Percentiles rank a stretch among this genome's conserved stretches.
These are phyloP conservation scores for Hafferia zeledoni DNA, from an alignment of 2,797 vertebrate species.

Conservation along the genomic window DNA sequence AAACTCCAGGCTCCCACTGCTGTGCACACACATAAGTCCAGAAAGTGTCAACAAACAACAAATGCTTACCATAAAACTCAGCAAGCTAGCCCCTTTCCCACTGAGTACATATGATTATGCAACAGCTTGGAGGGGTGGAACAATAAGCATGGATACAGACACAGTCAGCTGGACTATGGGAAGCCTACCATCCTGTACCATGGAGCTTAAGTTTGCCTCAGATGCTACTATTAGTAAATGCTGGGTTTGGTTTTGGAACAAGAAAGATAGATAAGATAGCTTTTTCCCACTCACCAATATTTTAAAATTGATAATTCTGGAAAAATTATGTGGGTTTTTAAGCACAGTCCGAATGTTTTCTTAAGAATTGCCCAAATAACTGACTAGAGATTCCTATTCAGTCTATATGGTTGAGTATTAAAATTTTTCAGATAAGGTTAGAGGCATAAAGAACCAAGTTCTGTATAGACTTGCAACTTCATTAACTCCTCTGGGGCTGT, in stretches of 20 bases:
- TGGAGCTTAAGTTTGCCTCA: not conserved
- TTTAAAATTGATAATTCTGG: not conserved
- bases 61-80: slow-evolving; percentile 13
- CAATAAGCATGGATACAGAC: not conserved
- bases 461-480: not conserved
- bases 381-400: not conserved
- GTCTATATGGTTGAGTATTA: not conserved
- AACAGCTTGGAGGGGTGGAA: slow-evolving; percentile 31
- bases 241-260: not conserved
- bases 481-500: not conserved
- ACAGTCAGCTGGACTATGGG: not conserved
- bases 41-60: slow-evolving; percentile 7
- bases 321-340: not conserved
- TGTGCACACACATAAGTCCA: not conserved
- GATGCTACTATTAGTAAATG: not conserved
- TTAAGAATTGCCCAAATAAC: not conserved
- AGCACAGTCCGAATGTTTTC: not conserved
- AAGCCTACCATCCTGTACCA: not conserved
- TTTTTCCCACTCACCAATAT: not conserved
- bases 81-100: not conserved
- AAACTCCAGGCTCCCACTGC: slow-evolving; percentile 31
- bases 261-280: not conserved
- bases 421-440: not conserved
- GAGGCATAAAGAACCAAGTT: not conserved
- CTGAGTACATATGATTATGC: not conserved